Evolutionary conservation across 2,888 invertebrate species (phyloP), one percentile per base, ranked within the genome.

Genomic region (Protonemura montana): DNA sequence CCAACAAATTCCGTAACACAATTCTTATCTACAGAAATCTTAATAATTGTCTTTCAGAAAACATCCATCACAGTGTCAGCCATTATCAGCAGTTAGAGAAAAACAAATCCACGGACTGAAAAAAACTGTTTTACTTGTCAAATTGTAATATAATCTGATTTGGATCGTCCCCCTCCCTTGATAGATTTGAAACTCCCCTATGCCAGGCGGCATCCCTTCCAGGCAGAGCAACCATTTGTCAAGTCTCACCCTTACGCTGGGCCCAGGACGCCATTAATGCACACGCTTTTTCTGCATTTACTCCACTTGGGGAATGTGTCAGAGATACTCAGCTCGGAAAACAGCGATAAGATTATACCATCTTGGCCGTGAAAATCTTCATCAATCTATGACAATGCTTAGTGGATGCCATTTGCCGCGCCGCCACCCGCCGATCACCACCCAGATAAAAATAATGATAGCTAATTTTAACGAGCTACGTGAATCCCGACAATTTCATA

Each of bases 111-210:
- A 21, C n/a, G 21, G 59, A 13, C 59, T 78, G 78, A 78, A 78
- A 78, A 59, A 78, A 78, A 78, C 78, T 78, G 78, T 78, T 78
- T 78, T 78, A 28, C 78, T 78, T 78, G 78, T 78, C 78, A 78
- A 78, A 78, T 78, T 82, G 41, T 82, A 41, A 82, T 82, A 82
- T 82, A 82, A 82, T 82, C 82, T 82, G 82, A 82, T 82, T 82
- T 82, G 42, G 30, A 82, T 82, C 35, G 82, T 25, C 82, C 82
- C n/a, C n/a, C n/a, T n/a, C n/a, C 82, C 82, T 82, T 82, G 82
- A 41, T 41, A 82, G 41, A 78, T 27, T n/a, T 78, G 78, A 28
- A 26, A 26, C 26, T 28, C 78, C 78, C 26, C 7, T 78, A 26
- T 28, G 28, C 78, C 78, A 10, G 26, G 5, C 26, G 7, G 28